phyloP scores from a whole-genome alignment of 2,113 vertebrate species.

The Hyperoodon ampullatus region DNA sequence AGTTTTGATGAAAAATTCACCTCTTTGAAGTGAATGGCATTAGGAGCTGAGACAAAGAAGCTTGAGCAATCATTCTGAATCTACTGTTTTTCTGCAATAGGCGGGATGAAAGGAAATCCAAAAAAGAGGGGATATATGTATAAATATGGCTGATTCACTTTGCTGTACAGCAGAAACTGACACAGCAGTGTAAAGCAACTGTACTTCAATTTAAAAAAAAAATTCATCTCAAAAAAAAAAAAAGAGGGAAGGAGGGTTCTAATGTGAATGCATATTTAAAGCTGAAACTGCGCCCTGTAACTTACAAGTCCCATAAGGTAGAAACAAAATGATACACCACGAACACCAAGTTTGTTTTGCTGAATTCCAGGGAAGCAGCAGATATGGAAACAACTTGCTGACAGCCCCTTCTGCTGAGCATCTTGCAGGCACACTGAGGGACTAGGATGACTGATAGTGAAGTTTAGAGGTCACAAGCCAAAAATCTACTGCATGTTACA shows the following conservation, averaged over 20 bases:
- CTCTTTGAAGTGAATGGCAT: slow-evolving; percentile 6
- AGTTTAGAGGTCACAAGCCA: background rate
- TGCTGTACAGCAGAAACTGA: too few species aligned
- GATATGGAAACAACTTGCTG: background rate
- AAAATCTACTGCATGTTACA: background rate
- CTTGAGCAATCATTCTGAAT: background rate
- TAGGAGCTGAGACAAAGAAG: background rate
- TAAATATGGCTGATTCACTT: too few species aligned
- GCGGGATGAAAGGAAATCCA: too few species aligned
- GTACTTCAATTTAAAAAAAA: too few species aligned
- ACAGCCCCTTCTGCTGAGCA: background rate
- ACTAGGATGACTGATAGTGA: background rate
- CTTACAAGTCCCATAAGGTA: background rate
- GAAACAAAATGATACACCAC: background rate
- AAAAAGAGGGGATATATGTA: too few species aligned
- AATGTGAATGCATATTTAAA: background rate
- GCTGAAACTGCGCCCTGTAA: background rate
- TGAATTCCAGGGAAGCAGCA: background rate
- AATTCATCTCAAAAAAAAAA: too few species aligned
- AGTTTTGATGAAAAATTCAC: slow-evolving; percentile 19
- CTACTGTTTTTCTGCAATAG: background rate
- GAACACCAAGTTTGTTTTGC: background rate
- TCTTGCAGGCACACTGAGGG: background rate
- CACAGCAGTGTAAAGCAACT: too few species aligned
- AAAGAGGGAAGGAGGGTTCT: background rate